These are phyloP conservation scores for Anguilla anguilla DNA, from an alignment of 2,797 vertebrate species.

Conservation along the genomic window DNA sequence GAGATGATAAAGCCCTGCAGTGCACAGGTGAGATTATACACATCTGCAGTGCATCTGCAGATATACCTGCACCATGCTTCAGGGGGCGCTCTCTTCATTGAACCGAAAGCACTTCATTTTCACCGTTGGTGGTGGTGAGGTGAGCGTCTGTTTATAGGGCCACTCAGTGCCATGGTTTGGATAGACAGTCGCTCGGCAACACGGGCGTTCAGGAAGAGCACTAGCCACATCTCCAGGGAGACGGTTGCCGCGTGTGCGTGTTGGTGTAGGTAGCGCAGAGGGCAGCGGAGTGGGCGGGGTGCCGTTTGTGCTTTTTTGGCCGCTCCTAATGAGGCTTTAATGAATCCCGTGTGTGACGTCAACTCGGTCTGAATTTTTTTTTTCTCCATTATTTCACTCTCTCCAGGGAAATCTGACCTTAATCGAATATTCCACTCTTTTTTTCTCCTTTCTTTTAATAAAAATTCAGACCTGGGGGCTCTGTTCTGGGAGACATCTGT, in stretches of 20 bases:
- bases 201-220: too few relatives aligned
- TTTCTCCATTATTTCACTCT: slow-evolving; percentile 7
- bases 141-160: too few relatives aligned
- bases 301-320: too few relatives aligned
- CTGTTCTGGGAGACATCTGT: neutral
- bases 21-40: neutral
- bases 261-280: neutral
- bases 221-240: neutral
- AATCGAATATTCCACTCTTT: slow-evolving; percentile 9
- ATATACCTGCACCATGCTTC: neutral
- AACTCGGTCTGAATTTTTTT: neutral
- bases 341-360: neutral
- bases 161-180: too few relatives aligned
- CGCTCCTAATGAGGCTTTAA: neutral
- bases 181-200: too few relatives aligned
- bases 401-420: slow-evolving; percentile 27
- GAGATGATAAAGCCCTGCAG: too few relatives aligned
- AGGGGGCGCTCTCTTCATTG: neutral
- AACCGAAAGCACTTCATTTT: neutral
- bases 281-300: neutral
- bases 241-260: neutral
- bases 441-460: slow-evolving; percentile 18
- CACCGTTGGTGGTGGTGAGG: neutral
- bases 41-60: neutral
- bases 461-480: slow-evolving; percentile 11